Evolutionary conservation across 2,888 invertebrate species (phyloP), one percentile per base, ranked within the genome.

Genomic region (Lampropteryx suffumata): DNA sequence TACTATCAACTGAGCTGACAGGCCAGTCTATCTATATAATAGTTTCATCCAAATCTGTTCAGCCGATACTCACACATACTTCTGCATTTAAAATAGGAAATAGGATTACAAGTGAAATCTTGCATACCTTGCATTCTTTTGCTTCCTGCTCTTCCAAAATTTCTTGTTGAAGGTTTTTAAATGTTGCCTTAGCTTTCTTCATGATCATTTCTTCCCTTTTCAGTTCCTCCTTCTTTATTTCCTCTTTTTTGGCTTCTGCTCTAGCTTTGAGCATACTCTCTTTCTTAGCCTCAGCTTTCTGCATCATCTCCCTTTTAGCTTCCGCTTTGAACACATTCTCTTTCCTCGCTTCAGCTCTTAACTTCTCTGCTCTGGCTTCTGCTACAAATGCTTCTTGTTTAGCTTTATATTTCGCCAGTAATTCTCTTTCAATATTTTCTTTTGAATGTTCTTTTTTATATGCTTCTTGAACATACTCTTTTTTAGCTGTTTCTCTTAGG

Each of bases 71-170:
- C n/a, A n/a, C n/a, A n/a, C n/a, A n/a, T n/a, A n/a, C n/a, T n/a
- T n/a, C n/a, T n/a, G n/a, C n/a, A n/a, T n/a, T n/a, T n/a, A n/a
- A n/a, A n/a, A n/a, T n/a, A n/a, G n/a, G n/a, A n/a, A n/a, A n/a
- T n/a, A n/a, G n/a, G n/a, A n/a, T n/a, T n/a, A n/a, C n/a, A 24
- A 24, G 24, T 24, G 24, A 17, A 17, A 3, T 5, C 21, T 3
- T 21, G 14, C 30, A 29, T 59, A 64, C 67, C 57, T 62, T 59
- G 29, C 44, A 17, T 44, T 58, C 55, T 9, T 57, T 60, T n/a
- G 58, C 55, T n/a, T 64, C 62, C 39, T 55, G 51, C 28, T 61
- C 55, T 4, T 58, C 48, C 24, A 57, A 55, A 44, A 59, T 39
- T 35, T 64, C 57, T 33, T 56, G 50, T 14, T 53, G 50, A 35